These are phyloP conservation scores for Argentina silus DNA, from an alignment of 2,797 vertebrate species.

Conservation along the genomic window DNA sequence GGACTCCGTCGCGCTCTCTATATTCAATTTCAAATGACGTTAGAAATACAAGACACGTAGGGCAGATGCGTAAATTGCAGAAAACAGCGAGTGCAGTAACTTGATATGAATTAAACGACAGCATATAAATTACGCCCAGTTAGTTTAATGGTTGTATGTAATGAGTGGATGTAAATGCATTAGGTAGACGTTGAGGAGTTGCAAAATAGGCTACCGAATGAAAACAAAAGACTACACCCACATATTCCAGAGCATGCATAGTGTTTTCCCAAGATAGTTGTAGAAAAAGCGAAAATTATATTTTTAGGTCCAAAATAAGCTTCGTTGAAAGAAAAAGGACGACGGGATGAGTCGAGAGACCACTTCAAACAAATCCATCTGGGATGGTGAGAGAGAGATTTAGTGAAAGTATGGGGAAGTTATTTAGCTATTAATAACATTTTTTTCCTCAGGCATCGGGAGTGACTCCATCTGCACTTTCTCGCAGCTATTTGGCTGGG, in stretches of 20 bases:
- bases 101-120: too few species aligned
- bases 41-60: slow-evolving; percentile 65
- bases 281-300: slow-evolving; percentile 78
- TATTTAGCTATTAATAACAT: slow-evolving; percentile 93
- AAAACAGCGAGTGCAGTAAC: too few species aligned
- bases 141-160: too few species aligned
- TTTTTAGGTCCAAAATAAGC: slow-evolving; percentile 85
- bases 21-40: slow-evolving; percentile 63
- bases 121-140: too few species aligned
- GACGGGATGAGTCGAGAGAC: slow-evolving; percentile 75
- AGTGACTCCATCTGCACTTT: slow-evolving; percentile 92
- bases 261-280: slow-evolving; percentile 31
- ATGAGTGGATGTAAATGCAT: background rate
- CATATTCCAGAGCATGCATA: slow-evolving; percentile 2
- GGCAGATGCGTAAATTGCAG: too few species aligned
- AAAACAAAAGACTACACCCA: slow-evolving; percentile 1
- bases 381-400: slow-evolving; percentile 85
- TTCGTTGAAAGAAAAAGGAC: slow-evolving; percentile 70
- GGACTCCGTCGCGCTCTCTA: slow-evolving; percentile 59
- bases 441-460: slow-evolving; percentile 95
- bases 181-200: background rate
- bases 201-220: background rate
- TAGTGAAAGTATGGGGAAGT: slow-evolving; percentile 84
- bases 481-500: slow-evolving; percentile 96
- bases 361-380: slow-evolving; percentile 88